These are phyloP conservation scores for Butorides virescens DNA, from an alignment of 2,113 vertebrate genomes.

Conservation along the genomic window DNA sequence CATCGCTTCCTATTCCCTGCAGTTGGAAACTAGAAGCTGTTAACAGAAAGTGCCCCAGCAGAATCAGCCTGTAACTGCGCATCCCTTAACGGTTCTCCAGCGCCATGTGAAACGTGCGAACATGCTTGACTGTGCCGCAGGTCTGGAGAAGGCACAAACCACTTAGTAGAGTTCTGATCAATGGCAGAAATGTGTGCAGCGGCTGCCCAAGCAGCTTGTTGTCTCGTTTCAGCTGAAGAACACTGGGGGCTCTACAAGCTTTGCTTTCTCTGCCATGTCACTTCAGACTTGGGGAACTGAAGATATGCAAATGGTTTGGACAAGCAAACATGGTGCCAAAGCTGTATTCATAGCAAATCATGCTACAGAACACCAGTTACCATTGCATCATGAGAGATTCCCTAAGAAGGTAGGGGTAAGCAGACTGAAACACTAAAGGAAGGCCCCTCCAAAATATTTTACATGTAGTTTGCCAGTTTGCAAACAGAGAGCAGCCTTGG, in stretches of 20 bases:
- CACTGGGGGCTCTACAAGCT: not conserved
- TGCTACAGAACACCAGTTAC: not conserved
- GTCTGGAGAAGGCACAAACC: not conserved
- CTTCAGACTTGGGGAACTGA: not conserved
- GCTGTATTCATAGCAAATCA: not conserved
- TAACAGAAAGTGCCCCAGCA: not conserved
- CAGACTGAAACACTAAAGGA: not conserved
- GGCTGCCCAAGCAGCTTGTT: not conserved
- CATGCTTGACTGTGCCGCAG: not conserved
- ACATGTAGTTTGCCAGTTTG: not conserved
- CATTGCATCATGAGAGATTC: not conserved
- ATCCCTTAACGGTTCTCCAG: not conserved
- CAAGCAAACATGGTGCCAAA: slow-evolving; percentile 19
- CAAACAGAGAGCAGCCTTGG: not conserved
- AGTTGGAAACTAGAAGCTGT: not conserved
- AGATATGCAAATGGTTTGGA: slow-evolving; percentile 18
- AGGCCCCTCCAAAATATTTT: not conserved
- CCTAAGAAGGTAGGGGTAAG: not conserved
- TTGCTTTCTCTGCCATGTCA: not conserved
- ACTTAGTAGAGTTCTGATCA: not conserved
- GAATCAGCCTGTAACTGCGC: not conserved
- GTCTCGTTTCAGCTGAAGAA: not conserved
- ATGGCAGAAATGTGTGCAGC: not conserved
- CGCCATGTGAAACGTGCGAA: not conserved
- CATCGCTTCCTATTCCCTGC: not conserved